A percentile compares a stretch with the other conserved stretches of the same genome.
These are phyloP conservation scores for Enteromius fasciolatus DNA, from an alignment of 2,797 vertebrate genomes.

Conservation along the genomic window DNA sequence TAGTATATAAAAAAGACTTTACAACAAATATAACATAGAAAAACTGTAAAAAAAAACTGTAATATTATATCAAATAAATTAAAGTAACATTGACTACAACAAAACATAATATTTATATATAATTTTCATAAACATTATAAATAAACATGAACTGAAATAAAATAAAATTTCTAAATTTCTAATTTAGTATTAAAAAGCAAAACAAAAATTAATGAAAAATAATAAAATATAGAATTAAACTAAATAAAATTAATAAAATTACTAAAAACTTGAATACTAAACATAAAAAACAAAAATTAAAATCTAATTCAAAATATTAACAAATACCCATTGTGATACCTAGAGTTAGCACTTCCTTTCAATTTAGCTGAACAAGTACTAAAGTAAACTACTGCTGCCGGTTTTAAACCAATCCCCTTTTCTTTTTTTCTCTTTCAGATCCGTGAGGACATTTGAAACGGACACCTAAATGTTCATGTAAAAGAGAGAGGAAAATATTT, in stretches of 20 bases:
- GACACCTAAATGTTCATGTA: conserved; percentile 81
- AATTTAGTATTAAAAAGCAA: no score
- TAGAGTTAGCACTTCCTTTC: neutral
- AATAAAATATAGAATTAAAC: no score
- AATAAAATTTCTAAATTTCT: neutral
- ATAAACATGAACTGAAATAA: neutral
- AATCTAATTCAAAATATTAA: no score
- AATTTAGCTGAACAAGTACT: neutral
- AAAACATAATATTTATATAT: neutral
- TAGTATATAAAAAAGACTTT: no score
- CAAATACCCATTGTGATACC: no score
- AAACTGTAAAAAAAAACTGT: no score
- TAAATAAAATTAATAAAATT: no score
- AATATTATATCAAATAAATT: neutral
- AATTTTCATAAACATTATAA: neutral
- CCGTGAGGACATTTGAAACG: conserved; percentile 70
- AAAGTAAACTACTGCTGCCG: neutral
- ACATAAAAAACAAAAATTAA: no score
- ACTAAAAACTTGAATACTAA: no score
- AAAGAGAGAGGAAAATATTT: conserved; percentile 92
- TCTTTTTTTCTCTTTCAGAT: conserved; percentile 77
- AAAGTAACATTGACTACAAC: neutral
- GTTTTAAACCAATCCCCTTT: conserved; percentile 5
- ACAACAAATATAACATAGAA: no score
- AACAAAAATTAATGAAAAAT: no score